Base-by-base conservation (phyloP, 92 coral and sea anemone species). In the Virgularia gustaviana region DNA sequence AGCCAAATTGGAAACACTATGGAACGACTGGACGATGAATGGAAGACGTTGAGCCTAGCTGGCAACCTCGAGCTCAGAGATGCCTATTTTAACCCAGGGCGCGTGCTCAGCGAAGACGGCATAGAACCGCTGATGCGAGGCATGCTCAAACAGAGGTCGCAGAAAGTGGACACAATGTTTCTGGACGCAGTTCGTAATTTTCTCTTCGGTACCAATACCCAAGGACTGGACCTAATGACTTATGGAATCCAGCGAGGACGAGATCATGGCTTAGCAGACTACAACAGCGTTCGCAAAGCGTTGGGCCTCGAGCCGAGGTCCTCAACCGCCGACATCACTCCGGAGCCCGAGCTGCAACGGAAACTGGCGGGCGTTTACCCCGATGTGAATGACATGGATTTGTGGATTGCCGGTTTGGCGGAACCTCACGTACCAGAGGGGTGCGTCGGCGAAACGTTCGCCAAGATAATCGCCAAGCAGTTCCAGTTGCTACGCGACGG, bases 81-180 rank as follows among this genome's bases (percentile, higher is more conserved):
- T 71, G 98, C 96, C 0, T 92, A 92, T 81, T 92, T 92, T 82
- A 92, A 89, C 62, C 98, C 98, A 30, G 98, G 98, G 19, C 96
- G 98, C 62, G 91, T 92, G 71, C 77, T 92, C 78, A 85, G 66
- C 13, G 98, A 92, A 77, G 89, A 91, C 43, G 98, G 98, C 10
- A 85, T 92, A 36, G 98, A 92, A 54, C 98, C 98, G 74, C 82
- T 92, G 79, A 78, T 92, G 43, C 83, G 98, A 19, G 98, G 98
- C 13, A 92, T 92, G 98, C 77, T 92, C 60, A 76, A 75, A 53
- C 98, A 92, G 83, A 73, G 72, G 70, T 84, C 98, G 47, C 90
- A 92, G 80, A 83, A 92, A 29, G 96, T 92, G 12, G 96, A 92
- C 71, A 68, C 90, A 19, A 41, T 67, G 57, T 92, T 92, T 49